Percentiles rank a stretch among this genome's conserved stretches.
Conservation (phyloP, 2,113 vertebrate species). For the Drymodes brunneopygia region DNA sequence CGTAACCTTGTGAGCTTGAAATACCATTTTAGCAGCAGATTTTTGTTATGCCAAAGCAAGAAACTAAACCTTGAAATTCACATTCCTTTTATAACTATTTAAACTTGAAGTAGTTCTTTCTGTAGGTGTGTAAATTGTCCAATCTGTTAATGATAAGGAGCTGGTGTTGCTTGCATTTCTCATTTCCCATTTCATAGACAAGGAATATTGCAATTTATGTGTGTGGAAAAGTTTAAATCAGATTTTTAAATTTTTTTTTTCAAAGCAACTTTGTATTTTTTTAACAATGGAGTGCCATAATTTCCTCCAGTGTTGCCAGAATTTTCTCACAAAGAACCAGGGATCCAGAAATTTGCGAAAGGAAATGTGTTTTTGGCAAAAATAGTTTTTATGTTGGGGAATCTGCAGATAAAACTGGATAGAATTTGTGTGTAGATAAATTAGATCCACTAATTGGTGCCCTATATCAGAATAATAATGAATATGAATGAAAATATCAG, state of each 20-base stretch:
- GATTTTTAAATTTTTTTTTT: background rate
- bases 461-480: background rate
- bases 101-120: background rate
- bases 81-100: background rate
- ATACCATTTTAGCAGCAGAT: background rate
- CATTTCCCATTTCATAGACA: background rate
- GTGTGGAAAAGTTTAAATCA: background rate
- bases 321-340: background rate
- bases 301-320: background rate
- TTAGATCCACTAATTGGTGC: background rate
- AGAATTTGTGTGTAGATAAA: rapidly evolving
- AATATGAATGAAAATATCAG: background rate
- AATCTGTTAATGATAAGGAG: background rate
- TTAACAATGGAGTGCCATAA: background rate
- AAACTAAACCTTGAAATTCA: background rate
- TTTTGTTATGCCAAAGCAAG: background rate
- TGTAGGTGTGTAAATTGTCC: background rate
- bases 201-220: background rate
- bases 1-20: background rate
- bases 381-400: background rate
- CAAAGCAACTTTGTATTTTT: background rate
- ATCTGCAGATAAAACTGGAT: background rate
- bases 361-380: background rate
- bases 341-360: background rate
- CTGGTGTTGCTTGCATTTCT: background rate